Base-by-base conservation (phyloP, 1,140 invertebrate genomes). In the Olivierus martensii region DNA sequence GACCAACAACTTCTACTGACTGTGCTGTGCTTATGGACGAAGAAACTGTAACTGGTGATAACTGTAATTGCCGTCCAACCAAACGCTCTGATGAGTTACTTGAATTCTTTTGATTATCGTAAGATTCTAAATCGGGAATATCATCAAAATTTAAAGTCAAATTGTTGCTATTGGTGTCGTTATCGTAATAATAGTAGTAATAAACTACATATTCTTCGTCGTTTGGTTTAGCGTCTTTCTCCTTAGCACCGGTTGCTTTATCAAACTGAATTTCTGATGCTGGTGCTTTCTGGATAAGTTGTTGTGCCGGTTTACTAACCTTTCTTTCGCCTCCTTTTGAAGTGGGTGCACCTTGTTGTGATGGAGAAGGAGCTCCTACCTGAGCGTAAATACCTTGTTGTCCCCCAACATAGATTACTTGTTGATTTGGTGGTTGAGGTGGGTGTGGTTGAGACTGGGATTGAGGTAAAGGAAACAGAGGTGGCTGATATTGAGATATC, bases 131-230 rank as follows among this genome's bases (percentile, higher is more conserved):
- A 3, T 47, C 37, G 3, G 56, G 56, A 42, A 58, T 58, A 18
- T 58, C 52, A 18, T 58, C 56, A 46, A 58, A 58, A 36, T 53
- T 53, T 4, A 46, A n/a, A 11, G 35, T 57, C 4, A 34, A n/a
- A 21, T 53, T 57, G 21, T 37, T 46, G 14, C 36, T 57, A 12
- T 42, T 49, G 9, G 37, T 53, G 17, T 58, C 56, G 37, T 58
- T 47, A 18, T 58, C 47, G 11, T 57, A 57, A 28, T 58, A 58
- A 19, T 58, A 58, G 34, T 57, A 57, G 28, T 57, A 57, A n/a
- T 58, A 58, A 14, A 51, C 47, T 10, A 58, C 56, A 19, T 54
- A 54, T 14, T 57, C 52, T 28, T 58, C 52, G 5, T 58, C 47
- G 3, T 39, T 36, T 9, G n/a, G 17, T 15, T 46, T 46, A 4